A percentile compares a stretch with the other conserved stretches of the same genome.
These are phyloP conservation scores for Forbesichthys agassizii DNA, from an alignment of 2,113 vertebrate genomes.

Conservation along the genomic window DNA sequence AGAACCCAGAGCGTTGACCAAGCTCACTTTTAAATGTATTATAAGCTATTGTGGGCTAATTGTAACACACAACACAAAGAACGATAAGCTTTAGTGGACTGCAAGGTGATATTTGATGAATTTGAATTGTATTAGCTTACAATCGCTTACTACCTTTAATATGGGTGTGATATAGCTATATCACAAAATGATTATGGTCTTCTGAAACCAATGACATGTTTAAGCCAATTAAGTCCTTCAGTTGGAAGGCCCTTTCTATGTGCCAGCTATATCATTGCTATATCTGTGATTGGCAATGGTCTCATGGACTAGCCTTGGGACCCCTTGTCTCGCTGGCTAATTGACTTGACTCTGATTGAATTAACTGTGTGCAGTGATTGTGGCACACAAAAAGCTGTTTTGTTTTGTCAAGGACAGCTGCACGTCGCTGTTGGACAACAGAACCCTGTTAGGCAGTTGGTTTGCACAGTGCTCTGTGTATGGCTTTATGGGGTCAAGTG, in stretches of 20 bases:
- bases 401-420: slow-evolving; percentile 18
- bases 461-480: slow-evolving; percentile 39
- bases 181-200: neutral
- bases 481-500: slow-evolving; percentile 30
- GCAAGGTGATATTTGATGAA: too few species aligned
- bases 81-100: too few species aligned
- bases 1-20: too few species aligned
- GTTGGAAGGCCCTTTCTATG: slow-evolving; percentile 4
- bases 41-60: too few species aligned
- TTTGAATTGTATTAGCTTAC: too few species aligned
- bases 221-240: slow-evolving; percentile 10
- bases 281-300: slow-evolving; percentile 33
- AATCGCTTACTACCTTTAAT: too few species aligned
- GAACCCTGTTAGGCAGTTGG: slow-evolving; percentile 35
- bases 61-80: too few species aligned
- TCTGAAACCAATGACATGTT: neutral
- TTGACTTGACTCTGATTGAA: slow-evolving; percentile 47
- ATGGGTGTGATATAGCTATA: neutral
- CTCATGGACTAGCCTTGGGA: slow-evolving; percentile 26
- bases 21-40: too few species aligned
- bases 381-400: slow-evolving; percentile 39
- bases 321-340: slow-evolving; percentile 38
- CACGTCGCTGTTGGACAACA: slow-evolving; percentile 21
- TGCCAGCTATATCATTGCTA: slow-evolving; percentile 19
- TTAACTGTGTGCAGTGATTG: slow-evolving; percentile 45